Evolutionary conservation across 2,113 vertebrate species (phyloP).

Genomic region (Maccullochella peelii): DNA sequence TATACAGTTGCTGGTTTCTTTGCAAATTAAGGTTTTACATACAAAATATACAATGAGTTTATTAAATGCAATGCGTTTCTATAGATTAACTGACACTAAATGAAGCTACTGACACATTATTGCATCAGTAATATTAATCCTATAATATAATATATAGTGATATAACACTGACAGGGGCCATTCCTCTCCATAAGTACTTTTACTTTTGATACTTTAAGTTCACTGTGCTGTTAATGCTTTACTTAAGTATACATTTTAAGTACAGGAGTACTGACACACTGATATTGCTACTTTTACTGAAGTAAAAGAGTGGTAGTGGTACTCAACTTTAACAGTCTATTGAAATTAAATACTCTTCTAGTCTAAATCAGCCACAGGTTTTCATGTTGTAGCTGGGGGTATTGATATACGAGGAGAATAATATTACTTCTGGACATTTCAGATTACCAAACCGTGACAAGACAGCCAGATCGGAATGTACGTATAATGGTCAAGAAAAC

Average conservation of each 20-base stretch:
- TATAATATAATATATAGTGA: background rate
- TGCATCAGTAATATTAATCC: background rate
- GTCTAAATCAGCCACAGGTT: background rate
- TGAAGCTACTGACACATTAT: background rate
- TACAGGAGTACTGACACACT: background rate
- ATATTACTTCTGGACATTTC: background rate
- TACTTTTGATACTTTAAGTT: background rate
- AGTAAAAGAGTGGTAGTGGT: no score
- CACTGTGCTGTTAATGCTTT: background rate
- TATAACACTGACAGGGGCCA: background rate
- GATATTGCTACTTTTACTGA: no score
- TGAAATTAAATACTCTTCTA: no score
- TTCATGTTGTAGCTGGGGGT: background rate
- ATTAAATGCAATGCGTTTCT: no score
- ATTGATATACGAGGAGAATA: background rate
- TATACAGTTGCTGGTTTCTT: no score
- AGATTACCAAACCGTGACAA: background rate
- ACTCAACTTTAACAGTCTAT: no score
- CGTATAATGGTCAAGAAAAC: conserved; percentile 35
- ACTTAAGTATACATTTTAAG: no score
- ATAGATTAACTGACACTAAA: background rate
- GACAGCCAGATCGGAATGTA: background rate
- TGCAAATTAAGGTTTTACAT: background rate
- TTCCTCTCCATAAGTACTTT: background rate
- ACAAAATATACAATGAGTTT: background rate